Evolutionary conservation across 2,797 vertebrate genomes (phyloP).

Genomic region (Capromys pilorides): DNA sequence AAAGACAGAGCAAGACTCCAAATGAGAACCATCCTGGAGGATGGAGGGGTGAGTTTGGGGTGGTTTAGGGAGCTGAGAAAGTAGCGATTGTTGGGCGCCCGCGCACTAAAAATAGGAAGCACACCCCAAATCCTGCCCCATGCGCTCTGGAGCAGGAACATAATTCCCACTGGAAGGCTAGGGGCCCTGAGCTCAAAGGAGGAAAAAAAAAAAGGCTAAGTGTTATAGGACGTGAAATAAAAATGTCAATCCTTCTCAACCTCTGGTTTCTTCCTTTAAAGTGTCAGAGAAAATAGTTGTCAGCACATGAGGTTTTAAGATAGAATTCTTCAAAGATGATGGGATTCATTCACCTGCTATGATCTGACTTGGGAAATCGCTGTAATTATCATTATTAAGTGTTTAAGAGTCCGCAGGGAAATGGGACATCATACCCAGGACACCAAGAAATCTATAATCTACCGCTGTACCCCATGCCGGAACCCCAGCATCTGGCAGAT

Average conservation of each 20-base stretch:
- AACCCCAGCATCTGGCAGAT: slow-evolving; percentile 20
- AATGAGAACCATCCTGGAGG: slow-evolving; percentile 72
- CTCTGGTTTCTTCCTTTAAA: slow-evolving; percentile 45
- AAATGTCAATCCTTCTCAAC: not conserved
- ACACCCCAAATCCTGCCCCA: not conserved
- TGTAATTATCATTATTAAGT: slow-evolving; percentile 73
- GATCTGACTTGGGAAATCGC: slow-evolving; percentile 62
- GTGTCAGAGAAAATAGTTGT: slow-evolving; percentile 33
- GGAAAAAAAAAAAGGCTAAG: not conserved
- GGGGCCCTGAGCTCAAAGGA: slow-evolving; percentile 5
- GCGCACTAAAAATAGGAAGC: slow-evolving; percentile 59
- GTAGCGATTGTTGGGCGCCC: slow-evolving; percentile 64
- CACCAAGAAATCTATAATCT: slow-evolving; percentile 57
- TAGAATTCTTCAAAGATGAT: slow-evolving; percentile 45
- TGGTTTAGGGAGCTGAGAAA: slow-evolving; percentile 69
- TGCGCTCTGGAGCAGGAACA: slow-evolving; percentile 47
- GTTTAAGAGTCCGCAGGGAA: slow-evolving; percentile 70
- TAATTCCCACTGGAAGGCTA: slow-evolving; percentile 1
- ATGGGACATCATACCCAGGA: not conserved
- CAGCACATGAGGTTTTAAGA: slow-evolving; percentile 10
- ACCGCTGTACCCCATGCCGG: not conserved
- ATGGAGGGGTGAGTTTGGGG: slow-evolving; percentile 34
- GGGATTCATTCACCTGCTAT: slow-evolving; percentile 43
- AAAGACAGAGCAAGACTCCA: slow-evolving; percentile 68
- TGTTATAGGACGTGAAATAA: not conserved